phyloP scores from a whole-genome alignment of 2,888 invertebrate genomes.

The Patella pellucida region DNA sequence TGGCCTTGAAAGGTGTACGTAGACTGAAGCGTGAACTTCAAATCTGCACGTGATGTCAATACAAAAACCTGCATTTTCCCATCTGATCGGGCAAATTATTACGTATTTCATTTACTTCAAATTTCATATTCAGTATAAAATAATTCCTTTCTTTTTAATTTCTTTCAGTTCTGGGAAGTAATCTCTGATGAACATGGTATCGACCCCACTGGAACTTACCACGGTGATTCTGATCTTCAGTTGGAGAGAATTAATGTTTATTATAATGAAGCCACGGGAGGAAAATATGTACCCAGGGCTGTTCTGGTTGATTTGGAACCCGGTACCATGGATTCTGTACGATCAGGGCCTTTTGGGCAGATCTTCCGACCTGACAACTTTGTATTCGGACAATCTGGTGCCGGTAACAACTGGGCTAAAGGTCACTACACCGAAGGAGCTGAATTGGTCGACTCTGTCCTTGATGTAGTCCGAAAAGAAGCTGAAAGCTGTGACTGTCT shows the following conservation, averaged over 20 bases:
- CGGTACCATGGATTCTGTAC: slow-evolving; percentile 9
- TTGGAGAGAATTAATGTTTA: slow-evolving; percentile 4
- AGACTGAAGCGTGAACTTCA: too few relatives aligned
- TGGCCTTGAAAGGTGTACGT: too few relatives aligned
- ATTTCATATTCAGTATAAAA: background rate
- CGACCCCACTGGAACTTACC: slow-evolving; percentile 6
- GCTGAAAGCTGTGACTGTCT: slow-evolving; percentile 4
- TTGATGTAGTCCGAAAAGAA: slow-evolving; percentile 9
- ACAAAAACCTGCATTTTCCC: too few relatives aligned
- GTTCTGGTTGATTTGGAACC: background rate
- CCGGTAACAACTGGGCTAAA: slow-evolving; percentile 10
- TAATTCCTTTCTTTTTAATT: background rate
- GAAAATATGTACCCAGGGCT: background rate
- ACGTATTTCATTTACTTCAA: too few relatives aligned
- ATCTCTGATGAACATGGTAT: slow-evolving; percentile 2
- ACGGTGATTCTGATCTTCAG: slow-evolving; percentile 2
- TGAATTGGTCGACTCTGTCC: slow-evolving; percentile 1
- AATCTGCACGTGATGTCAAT: too few relatives aligned
- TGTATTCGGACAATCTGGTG: slow-evolving; percentile 7
- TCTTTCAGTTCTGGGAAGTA: slow-evolving; percentile 6
- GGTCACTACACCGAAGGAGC: slow-evolving; percentile 1
- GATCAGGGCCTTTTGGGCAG: background rate
- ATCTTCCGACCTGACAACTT: slow-evolving; percentile 3
- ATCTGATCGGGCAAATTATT: too few relatives aligned
- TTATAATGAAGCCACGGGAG: slow-evolving; percentile 8